phyloP scores from a whole-genome alignment of 2,113 vertebrate species.

The Gulo gulo region DNA sequence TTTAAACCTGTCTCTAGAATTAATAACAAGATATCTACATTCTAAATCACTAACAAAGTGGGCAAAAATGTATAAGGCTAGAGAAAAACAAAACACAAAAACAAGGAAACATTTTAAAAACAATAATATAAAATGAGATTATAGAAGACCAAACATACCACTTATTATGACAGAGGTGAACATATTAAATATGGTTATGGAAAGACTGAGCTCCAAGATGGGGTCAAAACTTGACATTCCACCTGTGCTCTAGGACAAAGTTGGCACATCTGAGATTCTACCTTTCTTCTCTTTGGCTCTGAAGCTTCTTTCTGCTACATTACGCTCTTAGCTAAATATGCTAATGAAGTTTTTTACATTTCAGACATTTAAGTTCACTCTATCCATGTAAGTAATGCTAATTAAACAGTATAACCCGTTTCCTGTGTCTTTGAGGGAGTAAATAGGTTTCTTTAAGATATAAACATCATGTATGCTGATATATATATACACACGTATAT shows the following conservation, averaged over 20 bases:
- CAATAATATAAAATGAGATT: neutral
- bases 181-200: neutral
- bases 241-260: neutral
- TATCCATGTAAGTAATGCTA: neutral
- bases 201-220: neutral
- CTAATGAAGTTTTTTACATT: neutral
- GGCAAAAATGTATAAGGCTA: neutral
- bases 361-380: neutral
- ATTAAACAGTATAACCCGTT: neutral
- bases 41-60: neutral
- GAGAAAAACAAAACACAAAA: neutral
- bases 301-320: neutral
- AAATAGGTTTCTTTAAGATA: neutral
- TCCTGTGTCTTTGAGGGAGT: neutral
- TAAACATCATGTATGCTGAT: neutral
- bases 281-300: too few relatives aligned
- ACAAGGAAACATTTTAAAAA: neutral
- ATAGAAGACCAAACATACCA: neutral
- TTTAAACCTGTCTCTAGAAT: neutral
- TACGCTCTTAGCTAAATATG: neutral
- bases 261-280: neutral
- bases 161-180: neutral
- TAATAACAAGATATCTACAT: neutral
- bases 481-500: neutral
- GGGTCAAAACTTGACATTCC: neutral